These are phyloP conservation scores for Chrysochloris asiatica DNA, from an alignment of 2,113 vertebrate species.

Conservation along the genomic window DNA sequence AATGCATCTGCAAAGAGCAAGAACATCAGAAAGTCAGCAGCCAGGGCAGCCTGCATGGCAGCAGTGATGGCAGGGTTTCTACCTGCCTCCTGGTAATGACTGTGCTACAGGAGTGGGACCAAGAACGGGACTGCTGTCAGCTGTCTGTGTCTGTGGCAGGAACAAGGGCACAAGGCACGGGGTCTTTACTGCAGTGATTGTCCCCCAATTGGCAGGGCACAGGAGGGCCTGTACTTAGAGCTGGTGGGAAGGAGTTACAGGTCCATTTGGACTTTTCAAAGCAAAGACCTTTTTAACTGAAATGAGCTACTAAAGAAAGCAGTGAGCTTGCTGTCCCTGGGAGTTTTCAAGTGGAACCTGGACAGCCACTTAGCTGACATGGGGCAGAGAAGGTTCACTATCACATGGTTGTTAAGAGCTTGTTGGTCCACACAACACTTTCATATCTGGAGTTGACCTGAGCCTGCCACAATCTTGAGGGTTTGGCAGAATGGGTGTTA, in stretches of 20 bases:
- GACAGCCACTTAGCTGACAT: neutral
- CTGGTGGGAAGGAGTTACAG: neutral
- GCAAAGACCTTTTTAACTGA: neutral
- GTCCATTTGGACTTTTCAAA: neutral
- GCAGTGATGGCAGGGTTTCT: neutral
- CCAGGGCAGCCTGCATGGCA: neutral
- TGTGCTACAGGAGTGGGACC: neutral
- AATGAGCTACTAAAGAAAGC: neutral
- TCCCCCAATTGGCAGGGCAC: too few relatives aligned
- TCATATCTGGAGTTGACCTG: neutral
- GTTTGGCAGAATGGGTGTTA: accelerated
- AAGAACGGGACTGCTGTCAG: neutral
- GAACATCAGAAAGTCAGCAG: neutral
- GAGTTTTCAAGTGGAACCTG: neutral
- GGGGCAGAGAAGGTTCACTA: neutral
- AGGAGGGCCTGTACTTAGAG: neutral
- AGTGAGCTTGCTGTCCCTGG: neutral
- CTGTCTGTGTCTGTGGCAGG: neutral
- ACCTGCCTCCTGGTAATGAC: neutral
- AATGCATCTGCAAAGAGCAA: neutral
- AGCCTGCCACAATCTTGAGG: neutral
- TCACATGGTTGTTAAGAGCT: neutral
- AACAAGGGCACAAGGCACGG: neutral
- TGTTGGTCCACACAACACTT: neutral
- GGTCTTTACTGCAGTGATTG: neutral